Base-by-base conservation (phyloP, 2,113 vertebrate species). In the Nymphicus hollandicus region DNA sequence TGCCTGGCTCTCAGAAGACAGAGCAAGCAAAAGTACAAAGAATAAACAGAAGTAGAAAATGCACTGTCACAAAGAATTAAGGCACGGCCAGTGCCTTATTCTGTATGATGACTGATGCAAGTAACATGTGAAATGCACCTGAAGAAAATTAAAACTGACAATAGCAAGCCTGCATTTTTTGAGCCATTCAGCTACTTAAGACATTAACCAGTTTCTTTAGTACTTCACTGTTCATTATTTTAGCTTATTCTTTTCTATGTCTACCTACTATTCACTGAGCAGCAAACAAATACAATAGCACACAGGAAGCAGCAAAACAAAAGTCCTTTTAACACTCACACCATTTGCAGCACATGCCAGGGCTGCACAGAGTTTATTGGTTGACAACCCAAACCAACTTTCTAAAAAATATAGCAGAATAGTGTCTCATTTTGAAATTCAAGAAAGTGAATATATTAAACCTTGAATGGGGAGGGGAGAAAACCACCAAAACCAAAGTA, bases 261-360 rank as follows among this genome's bases (percentile, higher is more conserved):
- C 47, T 74, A 93, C 65, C 65, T 52, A 56, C 88, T 76, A 91
- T 87, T 91, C 90, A 96, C 33, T 69, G 72, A 73, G 56, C 39
- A 85, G 91, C 73, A 94, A 89, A 89, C 49, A 89, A 84, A 84
- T n/a, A 94, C 93, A 96, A 96, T 66, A 64, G 93, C 65, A 66
- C 83, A 73, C 73, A 92, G 88, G 93, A 96, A 97, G 66, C 46
- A 63, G 73, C 61, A 76, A 76, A 93, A 96, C 80, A 96, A 93
- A 96, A 95, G 77, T 79, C 58, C 49, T 86, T 95, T 95, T 56
- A 56, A 52, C 35, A 28, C 70, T 92, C 44, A 58, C 58, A 33
- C 69, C 55, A 63, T 33, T 88, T 76, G 52, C 49, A 79, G 47
- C 31, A 64, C 39, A n/a, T 49, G 61, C 64, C 60, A 76, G 56